Evolutionary conservation across 2,888 invertebrate genomes (phyloP).

Genomic region (Amiota communis): DNA sequence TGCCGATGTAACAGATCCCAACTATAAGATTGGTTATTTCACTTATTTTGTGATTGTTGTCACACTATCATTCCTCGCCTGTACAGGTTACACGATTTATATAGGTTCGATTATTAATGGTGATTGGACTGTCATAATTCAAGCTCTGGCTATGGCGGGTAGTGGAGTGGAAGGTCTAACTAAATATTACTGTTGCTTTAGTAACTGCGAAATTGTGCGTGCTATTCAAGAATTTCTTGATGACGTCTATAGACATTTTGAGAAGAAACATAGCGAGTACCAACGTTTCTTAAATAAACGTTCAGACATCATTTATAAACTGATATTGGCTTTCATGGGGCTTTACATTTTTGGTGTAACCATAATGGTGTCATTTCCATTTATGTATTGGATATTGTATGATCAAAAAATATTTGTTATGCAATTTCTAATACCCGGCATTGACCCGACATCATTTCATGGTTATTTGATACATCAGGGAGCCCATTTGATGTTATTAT

Average conservation of each 20-base stretch:
- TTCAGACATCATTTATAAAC: slow-evolving; percentile 35
- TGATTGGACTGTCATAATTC: slow-evolving; percentile 53
- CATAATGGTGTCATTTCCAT: slow-evolving; percentile 32
- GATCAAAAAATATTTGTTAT: slow-evolving; percentile 43
- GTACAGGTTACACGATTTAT: slow-evolving; percentile 57
- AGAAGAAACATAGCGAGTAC: slow-evolving; percentile 43
- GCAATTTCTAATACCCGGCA: slow-evolving; percentile 49
- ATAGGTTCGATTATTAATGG: slow-evolving; percentile 46
- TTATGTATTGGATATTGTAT: slow-evolving; percentile 32
- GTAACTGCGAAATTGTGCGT: slow-evolving; percentile 34
- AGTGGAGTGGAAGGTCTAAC: slow-evolving; percentile 49
- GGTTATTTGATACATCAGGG: slow-evolving; percentile 35
- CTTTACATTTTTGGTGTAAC: slow-evolving; percentile 26
- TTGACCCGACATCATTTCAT: slow-evolving; percentile 35
- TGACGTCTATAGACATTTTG: slow-evolving; percentile 52
- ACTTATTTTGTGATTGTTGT: slow-evolving; percentile 47
- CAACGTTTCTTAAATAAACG: slow-evolving; percentile 42
- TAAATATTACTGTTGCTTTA: slow-evolving; percentile 37
- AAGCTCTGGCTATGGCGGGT: slow-evolving; percentile 48
- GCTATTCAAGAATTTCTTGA: slow-evolving; percentile 40
- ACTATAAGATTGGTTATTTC: slow-evolving; percentile 45
- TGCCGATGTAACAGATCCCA: slow-evolving; percentile 45
- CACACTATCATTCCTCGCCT: slow-evolving; percentile 42
- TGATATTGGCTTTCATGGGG: slow-evolving; percentile 41
- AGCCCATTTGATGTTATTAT: slow-evolving; percentile 35